Evolutionary conservation across 2,113 vertebrate genomes (phyloP).

Genomic region (Bubo blakistoni): DNA sequence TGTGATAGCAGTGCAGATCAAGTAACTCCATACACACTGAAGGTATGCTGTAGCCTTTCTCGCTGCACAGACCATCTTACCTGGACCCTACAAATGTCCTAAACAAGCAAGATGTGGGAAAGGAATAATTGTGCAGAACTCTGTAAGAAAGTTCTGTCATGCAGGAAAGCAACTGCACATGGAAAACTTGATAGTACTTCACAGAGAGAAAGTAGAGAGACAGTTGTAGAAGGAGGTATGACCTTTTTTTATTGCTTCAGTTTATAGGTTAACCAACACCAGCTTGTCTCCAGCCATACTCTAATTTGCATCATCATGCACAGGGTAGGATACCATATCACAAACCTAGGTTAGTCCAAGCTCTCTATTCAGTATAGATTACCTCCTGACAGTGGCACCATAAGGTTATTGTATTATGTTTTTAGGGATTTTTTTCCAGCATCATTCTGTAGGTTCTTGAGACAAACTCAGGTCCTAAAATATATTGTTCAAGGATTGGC

Average conservation of each 20-base stretch:
- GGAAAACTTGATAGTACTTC: background rate
- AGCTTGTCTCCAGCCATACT: background rate
- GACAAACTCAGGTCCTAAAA: background rate
- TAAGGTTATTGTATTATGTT: background rate
- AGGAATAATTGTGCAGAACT: background rate
- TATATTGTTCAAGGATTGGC: background rate
- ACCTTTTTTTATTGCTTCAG: background rate
- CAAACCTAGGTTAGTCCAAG: background rate
- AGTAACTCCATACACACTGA: background rate
- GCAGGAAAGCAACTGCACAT: background rate
- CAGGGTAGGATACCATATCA: background rate
- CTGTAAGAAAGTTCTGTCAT: background rate
- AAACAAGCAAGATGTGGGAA: background rate
- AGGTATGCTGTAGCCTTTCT: background rate
- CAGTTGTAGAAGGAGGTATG: background rate
- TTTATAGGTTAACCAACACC: background rate
- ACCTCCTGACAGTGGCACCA: background rate
- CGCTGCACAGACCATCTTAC: background rate
- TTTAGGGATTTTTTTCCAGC: background rate
- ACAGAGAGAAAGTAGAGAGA: background rate
- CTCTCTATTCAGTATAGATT: background rate
- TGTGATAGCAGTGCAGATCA: background rate
- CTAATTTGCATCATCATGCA: background rate
- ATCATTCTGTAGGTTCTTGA: background rate
- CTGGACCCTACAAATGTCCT: background rate